Base-by-base conservation (phyloP, 2,888 invertebrate genomes). In the Spialia ferax region DNA sequence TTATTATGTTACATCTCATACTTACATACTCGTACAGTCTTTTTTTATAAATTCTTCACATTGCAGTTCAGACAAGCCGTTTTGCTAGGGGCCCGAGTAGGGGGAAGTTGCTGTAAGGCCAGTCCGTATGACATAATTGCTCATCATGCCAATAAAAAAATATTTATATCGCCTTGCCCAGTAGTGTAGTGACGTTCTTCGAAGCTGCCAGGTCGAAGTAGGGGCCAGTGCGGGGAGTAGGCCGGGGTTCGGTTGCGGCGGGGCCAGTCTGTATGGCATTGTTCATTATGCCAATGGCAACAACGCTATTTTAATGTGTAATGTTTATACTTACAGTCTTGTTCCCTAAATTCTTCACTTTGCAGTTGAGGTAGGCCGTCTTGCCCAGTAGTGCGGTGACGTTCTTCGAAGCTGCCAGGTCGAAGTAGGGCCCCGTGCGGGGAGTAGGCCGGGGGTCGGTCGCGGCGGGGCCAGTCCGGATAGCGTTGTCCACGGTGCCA, bases 1-100 rank as follows among this genome's bases (percentile, higher is more conserved):
- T n/a, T n/a, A n/a, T n/a, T n/a, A n/a, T n/a, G n/a, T n/a, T 26
- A 26, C 26, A 26, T 26, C 26, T 26, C 3, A 20, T 3, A 95
- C 97, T 96, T 83, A 98, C 98, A 92, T 98, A 98, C 94, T 97
- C 97, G 96, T 83, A 98, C 98, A 92, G 98, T 98, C 94, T 97
- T 97, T 94, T 98, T 98, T 75, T 97, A 97, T 85, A 98, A 94
- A 93, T 98, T 98, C 93, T 97, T 97, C 73, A 98, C 97, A 71
- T 97, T 95, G 89, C 98, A 98, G 85, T 97, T 97, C 76, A 98
- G 94, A 84, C 97, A 98, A 59, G 98, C 98, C 6, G 29, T 29
- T 29, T 29, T 1, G 29, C 29, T 29, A 29, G 29, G 8, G 8
- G 29, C 1, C 8, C 29, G 5, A n/a, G n/a, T n/a, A n/a, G n/a